phyloP scores from a whole-genome alignment of 2,113 vertebrate genomes.

The Amphiprion ocellaris region DNA sequence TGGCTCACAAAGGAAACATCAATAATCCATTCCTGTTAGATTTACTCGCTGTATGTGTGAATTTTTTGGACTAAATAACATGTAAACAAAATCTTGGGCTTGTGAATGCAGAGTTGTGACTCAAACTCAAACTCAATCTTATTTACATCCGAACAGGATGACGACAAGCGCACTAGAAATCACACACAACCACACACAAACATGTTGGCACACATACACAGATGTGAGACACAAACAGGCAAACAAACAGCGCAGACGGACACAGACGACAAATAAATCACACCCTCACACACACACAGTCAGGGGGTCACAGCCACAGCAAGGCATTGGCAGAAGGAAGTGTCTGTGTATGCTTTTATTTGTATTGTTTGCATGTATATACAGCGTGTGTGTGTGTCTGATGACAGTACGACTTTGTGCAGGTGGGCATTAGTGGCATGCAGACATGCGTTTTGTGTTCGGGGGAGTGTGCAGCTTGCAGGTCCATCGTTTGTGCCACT shows the following conservation, averaged over 20 bases:
- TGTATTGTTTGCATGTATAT: constrained; percentile 23
- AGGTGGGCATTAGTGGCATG: constrained; percentile 20
- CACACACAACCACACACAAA: constrained; percentile 22
- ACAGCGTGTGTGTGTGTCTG: constrained; percentile 9
- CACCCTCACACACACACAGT: constrained; percentile 4
- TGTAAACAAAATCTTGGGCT: constrained; percentile 64
- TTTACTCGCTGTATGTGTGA: neutral
- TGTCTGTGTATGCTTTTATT: neutral
- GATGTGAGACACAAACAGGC: constrained; percentile 25
- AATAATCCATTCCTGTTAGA: neutral
- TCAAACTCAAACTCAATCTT: constrained; percentile 1
- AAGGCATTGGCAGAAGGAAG: constrained; percentile 46
- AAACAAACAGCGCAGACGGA: constrained; percentile 15
- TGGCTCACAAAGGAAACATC: constrained; percentile 40
- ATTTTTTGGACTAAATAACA: constrained; percentile 39
- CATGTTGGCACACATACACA: constrained; percentile 46
- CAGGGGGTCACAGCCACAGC: constrained; percentile 40
- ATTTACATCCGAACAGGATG: constrained; percentile 35
- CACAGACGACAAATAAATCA: neutral
- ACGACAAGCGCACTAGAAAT: constrained; percentile 28
- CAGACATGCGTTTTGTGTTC: neutral
- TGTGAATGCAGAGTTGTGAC: constrained; percentile 21
- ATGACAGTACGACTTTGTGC: constrained; percentile 44
- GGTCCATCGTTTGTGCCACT: constrained; percentile 34
- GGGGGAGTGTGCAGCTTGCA: constrained; percentile 7